Evolutionary conservation across 2,113 vertebrate species (phyloP), one percentile per base, ranked within the genome.

Genomic region (Plestiodon gilberti): DNA sequence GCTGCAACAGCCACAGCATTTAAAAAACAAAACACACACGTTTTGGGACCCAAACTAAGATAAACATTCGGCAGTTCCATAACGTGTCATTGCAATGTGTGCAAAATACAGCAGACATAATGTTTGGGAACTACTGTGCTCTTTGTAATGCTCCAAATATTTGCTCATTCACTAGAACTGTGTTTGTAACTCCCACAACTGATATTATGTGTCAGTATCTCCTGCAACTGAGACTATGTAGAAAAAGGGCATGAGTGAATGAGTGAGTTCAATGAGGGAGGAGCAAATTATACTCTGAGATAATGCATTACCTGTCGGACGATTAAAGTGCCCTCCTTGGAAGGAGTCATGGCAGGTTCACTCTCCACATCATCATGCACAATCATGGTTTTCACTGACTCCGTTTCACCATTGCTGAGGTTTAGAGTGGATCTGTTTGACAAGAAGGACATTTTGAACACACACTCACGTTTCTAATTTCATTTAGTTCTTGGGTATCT

Each of bases 261-360:
- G 89, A 92, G 96, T 93, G 94, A 94, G 94, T 97, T 48, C 96
- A 96, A 96, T 96, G 95, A 95, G 92, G 90, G 89, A 91, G 85
- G 93, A 92, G 78, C 81, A 88, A 83, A 90, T 91, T 90, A 77
- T 48, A 76, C 76, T 78, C 30, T 52, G 40, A 52, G 78, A 92
- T 90, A 91, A 90, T 55, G 69, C 43, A 89, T 93, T 99, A 99
- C 99, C 99, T 99, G 98, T 97, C 98, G 97, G 95, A 99, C 97
- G 78, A 99, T 98, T 91, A 99, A 97, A 57, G 99, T 99, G 96
- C 98, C 98, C 95, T 99, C 98, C 96, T 99, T 99, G 92, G 98
- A 99, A 6, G 98, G 99, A n/a, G 97, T 98, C 92, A 98, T 97
- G 55, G 97, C 97, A 3, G 97, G 97, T n/a, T 99, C 98, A 78